phyloP scores from a whole-genome alignment of 2,113 vertebrate genomes.

The Pongo pygmaeus region DNA sequence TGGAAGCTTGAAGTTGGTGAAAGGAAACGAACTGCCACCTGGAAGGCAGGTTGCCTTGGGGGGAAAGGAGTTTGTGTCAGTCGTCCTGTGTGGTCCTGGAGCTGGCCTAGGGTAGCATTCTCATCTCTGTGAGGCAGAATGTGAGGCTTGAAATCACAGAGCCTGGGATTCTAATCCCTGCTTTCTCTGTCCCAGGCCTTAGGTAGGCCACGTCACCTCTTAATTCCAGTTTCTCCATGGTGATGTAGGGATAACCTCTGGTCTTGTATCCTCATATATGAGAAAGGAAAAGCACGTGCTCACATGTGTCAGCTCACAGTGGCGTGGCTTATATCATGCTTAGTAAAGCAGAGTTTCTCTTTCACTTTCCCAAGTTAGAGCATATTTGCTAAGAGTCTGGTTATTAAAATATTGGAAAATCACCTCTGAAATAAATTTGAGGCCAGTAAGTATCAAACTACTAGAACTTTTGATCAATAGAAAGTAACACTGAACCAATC shows the following conservation, averaged over 20 bases:
- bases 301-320: not conserved
- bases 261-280: not conserved
- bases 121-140: not conserved
- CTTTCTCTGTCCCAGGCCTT: not conserved
- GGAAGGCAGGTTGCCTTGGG: slow-evolving; percentile 63
- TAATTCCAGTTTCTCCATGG: not conserved
- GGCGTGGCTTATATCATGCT: not conserved
- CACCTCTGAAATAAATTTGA: not conserved
- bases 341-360: not conserved
- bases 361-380: not conserved
- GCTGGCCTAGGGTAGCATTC: not conserved
- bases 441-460: not conserved
- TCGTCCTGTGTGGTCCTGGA: not conserved
- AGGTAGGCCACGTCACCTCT: not conserved
- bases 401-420: slow-evolving; percentile 2
- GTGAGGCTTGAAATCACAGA: not conserved
- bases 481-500: not conserved
- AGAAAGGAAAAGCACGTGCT: not conserved
- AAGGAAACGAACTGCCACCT: slow-evolving; percentile 46
- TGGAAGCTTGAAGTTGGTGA: slow-evolving; percentile 65
- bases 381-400: not conserved
- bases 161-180: not conserved
- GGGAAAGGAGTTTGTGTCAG: not conserved
- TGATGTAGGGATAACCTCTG: not conserved
- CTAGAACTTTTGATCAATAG: not conserved